These are phyloP conservation scores for Theretra japonica DNA, from an alignment of 2,888 invertebrate species.

Conservation along the genomic window DNA sequence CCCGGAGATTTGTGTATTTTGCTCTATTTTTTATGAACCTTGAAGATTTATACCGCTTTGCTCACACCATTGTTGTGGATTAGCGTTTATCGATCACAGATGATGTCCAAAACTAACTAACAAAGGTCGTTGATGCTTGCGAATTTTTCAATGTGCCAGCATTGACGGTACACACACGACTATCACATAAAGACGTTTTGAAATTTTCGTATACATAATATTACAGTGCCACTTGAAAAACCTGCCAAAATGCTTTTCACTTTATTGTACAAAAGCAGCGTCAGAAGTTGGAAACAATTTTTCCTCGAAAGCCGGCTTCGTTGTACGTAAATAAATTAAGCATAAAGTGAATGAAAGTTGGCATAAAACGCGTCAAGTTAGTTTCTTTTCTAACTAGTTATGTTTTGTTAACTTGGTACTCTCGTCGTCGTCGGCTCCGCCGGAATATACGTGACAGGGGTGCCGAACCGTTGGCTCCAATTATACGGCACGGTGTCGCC, in stretches of 20 bases:
- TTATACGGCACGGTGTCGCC: conserved; percentile 13
- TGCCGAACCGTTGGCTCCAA: conserved; percentile 24
- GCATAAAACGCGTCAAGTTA: conserved; percentile 27
- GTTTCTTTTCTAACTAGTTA: conserved; percentile 31
- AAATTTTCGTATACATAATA: no score
- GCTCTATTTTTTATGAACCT: neutral
- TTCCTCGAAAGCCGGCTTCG: conserved; percentile 4
- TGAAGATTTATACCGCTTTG: no score
- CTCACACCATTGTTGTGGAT: no score
- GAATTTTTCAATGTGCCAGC: no score
- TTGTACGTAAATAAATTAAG: conserved; percentile 12
- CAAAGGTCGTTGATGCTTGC: no score
- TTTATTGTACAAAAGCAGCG: neutral
- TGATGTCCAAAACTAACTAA: no score
- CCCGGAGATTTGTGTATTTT: neutral
- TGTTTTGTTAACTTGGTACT: conserved; percentile 30
- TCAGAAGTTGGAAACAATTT: neutral
- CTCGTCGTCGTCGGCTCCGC: conserved; percentile 24
- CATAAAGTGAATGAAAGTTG: conserved; percentile 21
- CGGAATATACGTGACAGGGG: conserved; percentile 30
- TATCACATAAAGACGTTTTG: no score
- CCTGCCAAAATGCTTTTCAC: neutral
- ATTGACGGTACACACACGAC: no score
- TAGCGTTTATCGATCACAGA: no score
- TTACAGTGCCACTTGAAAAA: neutral